Base-by-base conservation (phyloP, 2,797 vertebrate genomes). In the Onychomys arenicola region DNA sequence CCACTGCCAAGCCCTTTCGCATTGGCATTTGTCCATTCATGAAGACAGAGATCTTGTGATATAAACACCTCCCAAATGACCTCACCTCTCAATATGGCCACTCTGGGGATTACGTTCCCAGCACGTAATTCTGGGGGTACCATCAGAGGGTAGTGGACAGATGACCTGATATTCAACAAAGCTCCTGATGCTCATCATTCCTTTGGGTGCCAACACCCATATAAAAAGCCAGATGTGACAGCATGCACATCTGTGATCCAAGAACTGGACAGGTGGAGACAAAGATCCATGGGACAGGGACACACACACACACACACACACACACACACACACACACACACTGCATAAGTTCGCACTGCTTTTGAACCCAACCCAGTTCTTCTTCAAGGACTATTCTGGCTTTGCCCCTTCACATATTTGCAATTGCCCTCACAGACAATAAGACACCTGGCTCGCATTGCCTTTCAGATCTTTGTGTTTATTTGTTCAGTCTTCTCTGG, bases 381-480 rank as follows among this genome's bases (percentile, higher is more conserved):
- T 93, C 61, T 49, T 46, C 17, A 82, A 93, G 75, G 14, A 69
- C 75, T 87, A 57, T 32, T 87, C 40, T 57, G 34, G 17, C 49
- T 69, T 91, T 55, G 6, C 19, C 25, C 12, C 61, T 91, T 94
- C 37, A 5, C 10, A 0, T 55, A 27, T 82, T 84, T 94, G 1
- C 59, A 86, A 78, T 34, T 94, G 6, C 67, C 75, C 19, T 82
- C 80, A 83, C 11, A 77, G 25, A 92, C 67, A 89, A 2, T n/a
- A 82, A 87, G 37, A 81, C 95, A 49, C 87, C 76, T 96, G 76
- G 6, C 65, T 96, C 80, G 76, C 52, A 57, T 88, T 77, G 43
- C 69, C 81, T 95, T 91, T 77, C 25, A 61, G 57, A 8, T 82
- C 17, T 90, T 90, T 91, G 29, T 93, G 23, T 90, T 86, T 86